phyloP scores from a whole-genome alignment of 1,140 invertebrate species.

The Tachypleus tridentatus region DNA sequence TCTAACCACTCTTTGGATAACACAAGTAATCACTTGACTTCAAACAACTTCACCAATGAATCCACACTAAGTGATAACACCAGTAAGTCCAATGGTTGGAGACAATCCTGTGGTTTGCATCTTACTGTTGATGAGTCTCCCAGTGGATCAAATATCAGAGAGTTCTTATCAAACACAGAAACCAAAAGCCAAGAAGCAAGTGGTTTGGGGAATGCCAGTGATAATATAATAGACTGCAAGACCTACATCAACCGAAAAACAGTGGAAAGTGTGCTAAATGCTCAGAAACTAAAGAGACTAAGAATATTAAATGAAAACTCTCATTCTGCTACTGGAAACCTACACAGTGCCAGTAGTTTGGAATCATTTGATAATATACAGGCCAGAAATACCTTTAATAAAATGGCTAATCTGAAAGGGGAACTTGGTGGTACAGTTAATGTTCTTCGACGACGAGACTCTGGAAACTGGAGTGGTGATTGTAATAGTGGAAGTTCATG shows the following conservation, averaged over 20 bases:
- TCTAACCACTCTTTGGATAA: too few species aligned
- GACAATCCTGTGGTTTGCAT: too few species aligned
- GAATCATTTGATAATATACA: conserved; percentile 44
- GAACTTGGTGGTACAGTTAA: conserved; percentile 11
- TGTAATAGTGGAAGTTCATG: conserved; percentile 84
- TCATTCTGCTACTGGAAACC: conserved; percentile 25
- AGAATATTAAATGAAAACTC: conserved; percentile 7
- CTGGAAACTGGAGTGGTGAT: conserved; percentile 91
- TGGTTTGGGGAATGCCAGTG: too few species aligned
- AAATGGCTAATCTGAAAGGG: conserved; percentile 5
- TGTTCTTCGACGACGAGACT: conserved; percentile 56
- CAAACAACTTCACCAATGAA: too few species aligned
- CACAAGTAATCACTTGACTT: too few species aligned
- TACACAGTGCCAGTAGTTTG: conserved; percentile 33
- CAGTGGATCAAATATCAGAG: too few species aligned
- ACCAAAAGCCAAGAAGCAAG: too few species aligned
- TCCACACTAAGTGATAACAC: too few species aligned
- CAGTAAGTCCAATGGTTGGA: too few species aligned
- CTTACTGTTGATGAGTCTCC: too few species aligned
- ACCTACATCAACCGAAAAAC: conserved; percentile 53
- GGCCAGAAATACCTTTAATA: background rate
- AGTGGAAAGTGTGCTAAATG: conserved; percentile 36
- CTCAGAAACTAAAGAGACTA: conserved; percentile 30
- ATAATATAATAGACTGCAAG: too few species aligned
- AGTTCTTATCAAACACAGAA: too few species aligned